phyloP scores from a whole-genome alignment of 1,140 invertebrate genomes.

The Adelges cooleyi region DNA sequence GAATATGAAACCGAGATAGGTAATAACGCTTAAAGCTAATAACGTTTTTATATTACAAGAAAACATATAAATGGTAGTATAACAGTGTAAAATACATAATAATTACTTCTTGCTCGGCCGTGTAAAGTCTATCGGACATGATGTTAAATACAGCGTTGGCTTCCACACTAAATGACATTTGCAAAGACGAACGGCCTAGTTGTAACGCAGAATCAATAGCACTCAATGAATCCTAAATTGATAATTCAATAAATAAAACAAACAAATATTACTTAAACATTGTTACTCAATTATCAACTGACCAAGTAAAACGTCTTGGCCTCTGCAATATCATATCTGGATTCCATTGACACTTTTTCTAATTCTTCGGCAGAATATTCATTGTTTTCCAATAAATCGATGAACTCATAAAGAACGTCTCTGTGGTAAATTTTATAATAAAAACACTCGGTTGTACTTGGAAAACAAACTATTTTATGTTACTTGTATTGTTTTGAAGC shows the following conservation, averaged over 20 bases:
- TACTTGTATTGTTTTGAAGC: not conserved
- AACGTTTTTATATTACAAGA: no score
- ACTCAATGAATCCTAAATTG: slow-evolving; percentile 14
- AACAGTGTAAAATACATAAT: not conserved
- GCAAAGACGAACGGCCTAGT: not conserved
- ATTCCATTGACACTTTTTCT: not conserved
- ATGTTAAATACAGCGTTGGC: not conserved
- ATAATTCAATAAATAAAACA: not conserved
- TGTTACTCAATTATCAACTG: not conserved
- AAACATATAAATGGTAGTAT: no score
- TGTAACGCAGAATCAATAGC: slow-evolving; percentile 1
- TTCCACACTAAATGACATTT: not conserved
- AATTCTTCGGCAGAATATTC: not conserved
- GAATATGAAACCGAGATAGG: no score
- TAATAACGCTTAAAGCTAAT: no score
- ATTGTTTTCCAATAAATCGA: not conserved
- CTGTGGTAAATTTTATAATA: no score
- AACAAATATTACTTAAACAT: not conserved
- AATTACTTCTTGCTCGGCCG: not conserved
- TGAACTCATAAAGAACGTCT: not conserved
- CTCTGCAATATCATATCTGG: not conserved
- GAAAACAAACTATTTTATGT: no score
- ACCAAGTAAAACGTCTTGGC: slow-evolving; percentile 8
- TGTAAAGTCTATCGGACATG: slow-evolving; percentile 10
- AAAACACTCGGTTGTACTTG: no score